These are phyloP conservation scores for Dallia pectoralis DNA, from an alignment of 2,797 vertebrate species.

Conservation along the genomic window DNA sequence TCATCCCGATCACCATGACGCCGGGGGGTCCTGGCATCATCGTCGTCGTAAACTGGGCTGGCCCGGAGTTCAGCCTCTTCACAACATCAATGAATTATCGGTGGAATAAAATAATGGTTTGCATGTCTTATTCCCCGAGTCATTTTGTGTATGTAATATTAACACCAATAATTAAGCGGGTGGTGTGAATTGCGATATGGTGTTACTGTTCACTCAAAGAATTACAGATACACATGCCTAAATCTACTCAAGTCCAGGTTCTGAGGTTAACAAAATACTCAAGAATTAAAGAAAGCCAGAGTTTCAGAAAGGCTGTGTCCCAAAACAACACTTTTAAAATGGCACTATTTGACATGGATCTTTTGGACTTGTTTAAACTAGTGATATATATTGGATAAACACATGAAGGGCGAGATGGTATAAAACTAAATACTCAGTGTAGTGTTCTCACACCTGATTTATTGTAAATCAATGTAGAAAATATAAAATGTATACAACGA, in stretches of 20 bases:
- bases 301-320: background rate
- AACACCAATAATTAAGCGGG: background rate
- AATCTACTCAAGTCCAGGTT: background rate
- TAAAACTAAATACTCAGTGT: no score
- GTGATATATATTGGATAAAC: background rate
- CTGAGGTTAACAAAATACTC: background rate
- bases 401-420: no score
- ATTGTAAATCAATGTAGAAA: no score
- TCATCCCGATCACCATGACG: background rate
- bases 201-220: background rate
- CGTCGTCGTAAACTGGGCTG: background rate
- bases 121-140: background rate
- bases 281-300: background rate
- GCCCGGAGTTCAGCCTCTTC: background rate
- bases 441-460: no score
- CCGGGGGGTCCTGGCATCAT: background rate
- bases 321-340: background rate
- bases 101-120: constrained; percentile 4
- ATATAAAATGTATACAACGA: no score
- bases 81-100: background rate
- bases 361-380: background rate
- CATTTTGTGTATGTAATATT: background rate
- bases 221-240: background rate
- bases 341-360: background rate
- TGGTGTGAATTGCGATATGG: background rate